Base-by-base conservation (phyloP, 1,140 invertebrate genomes). In the Drosophila miranda region DNA sequence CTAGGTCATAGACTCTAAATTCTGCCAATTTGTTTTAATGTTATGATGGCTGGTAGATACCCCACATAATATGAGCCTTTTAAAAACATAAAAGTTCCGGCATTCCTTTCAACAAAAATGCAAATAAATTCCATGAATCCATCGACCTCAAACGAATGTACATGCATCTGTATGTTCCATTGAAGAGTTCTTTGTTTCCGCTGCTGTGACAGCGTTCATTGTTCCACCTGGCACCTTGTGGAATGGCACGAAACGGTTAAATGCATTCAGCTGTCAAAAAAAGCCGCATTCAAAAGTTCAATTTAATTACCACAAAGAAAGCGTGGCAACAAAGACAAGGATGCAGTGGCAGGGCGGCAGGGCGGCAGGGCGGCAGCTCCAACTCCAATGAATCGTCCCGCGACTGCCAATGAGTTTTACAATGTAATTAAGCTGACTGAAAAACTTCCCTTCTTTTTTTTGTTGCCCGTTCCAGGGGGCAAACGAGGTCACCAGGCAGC, bases 361-460 rank as follows among this genome's bases (percentile, higher is more conserved):
- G n/a, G 21, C 30, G 16, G 62, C 45, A 34, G 46, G 14, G 44
- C 54, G 42, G 23, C 50, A 68, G 38, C 23, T 45, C 16, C 51
- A 44, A 21, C 14, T 55, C 11, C 68, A 63, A 57, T 56, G 52
- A 63, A 63, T 55, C 44, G 59, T 9, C 5, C 19, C 42, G 23
- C 5, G 34, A n/a, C 59, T 73, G 70, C 69, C 74, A 63, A 82
- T 75, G 61, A 49, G 44, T 78, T 75, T 43, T 51, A 72, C 80
- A 75, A 78, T 72, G 77, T 87, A 86, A 75, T 75, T 75, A 75
- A 75, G 51, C 54, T 44, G 68, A 43, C 52, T 43, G 42, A 19
- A 74, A 56, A 56, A 34, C 23, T 26, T 4, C 44, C 46, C 34
- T 48, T 1, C 0, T 16, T 16, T 16, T 16, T 16, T 16, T 19